phyloP scores from a whole-genome alignment of 1,140 invertebrate species.

The Aradophagus sp. region DNA sequence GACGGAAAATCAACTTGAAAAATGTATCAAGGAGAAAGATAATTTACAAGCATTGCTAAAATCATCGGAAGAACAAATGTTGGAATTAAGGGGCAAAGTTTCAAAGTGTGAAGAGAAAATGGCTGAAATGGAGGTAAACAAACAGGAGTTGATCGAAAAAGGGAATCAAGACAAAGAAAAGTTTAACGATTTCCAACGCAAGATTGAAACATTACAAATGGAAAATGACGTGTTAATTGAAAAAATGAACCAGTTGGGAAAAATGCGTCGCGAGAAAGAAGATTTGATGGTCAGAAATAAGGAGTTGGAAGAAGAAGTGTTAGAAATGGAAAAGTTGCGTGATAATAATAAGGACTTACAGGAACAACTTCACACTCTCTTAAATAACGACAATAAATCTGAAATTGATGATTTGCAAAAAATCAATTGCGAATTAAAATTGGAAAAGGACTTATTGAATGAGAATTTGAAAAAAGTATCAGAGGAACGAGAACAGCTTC shows the following conservation, averaged over 20 bases:
- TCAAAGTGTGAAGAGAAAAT: conserved; percentile 6
- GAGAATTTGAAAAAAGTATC: conserved; percentile 12
- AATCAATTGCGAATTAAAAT: conserved; percentile 1
- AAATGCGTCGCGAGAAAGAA: conserved; percentile 40
- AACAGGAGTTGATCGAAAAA: conserved; percentile 4
- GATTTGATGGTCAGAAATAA: conserved; percentile 22
- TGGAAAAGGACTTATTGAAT: conserved; percentile 19
- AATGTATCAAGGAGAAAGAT: conserved; percentile 7
- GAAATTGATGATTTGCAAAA: not conserved
- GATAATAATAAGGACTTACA: conserved; percentile 4
- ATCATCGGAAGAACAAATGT: not conserved
- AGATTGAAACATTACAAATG: conserved; percentile 16
- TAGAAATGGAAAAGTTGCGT: not conserved
- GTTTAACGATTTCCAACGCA: conserved; percentile 4
- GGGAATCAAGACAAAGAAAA: not conserved
- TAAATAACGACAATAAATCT: not conserved
- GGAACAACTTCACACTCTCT: conserved; percentile 1
- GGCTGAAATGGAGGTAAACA: not conserved
- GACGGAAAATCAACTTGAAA: not conserved
- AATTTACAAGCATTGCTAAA: conserved; percentile 1
- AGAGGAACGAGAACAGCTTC: conserved; percentile 9
- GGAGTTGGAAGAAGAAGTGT: conserved; percentile 9
- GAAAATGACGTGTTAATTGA: conserved; percentile 20
- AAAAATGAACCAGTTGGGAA: conserved; percentile 44
- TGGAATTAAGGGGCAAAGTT: not conserved